A percentile compares a stretch with the other conserved stretches of the same genome.
Evolutionary conservation across 2,888 invertebrate genomes (phyloP).

Genomic region (Megastigmus dorsalis): DNA sequence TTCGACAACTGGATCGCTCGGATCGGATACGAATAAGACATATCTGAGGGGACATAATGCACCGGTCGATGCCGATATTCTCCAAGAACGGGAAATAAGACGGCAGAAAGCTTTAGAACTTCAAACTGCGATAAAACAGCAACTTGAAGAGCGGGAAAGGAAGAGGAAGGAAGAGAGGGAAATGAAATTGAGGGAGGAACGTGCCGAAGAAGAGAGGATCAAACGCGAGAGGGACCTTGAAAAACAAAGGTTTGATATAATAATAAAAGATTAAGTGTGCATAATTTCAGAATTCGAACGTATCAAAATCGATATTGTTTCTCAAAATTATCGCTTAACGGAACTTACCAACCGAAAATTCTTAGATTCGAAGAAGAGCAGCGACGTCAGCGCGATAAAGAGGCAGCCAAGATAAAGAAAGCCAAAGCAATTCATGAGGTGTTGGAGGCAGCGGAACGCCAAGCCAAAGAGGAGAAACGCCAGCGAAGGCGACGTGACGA

Average conservation of each 20-base stretch:
- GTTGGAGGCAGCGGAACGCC: constrained; percentile 82
- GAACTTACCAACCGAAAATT: neutral
- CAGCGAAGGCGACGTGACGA: constrained; percentile 58
- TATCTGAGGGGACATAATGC: constrained; percentile 91
- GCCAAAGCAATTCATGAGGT: constrained; percentile 86
- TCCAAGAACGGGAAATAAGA: constrained; percentile 88
- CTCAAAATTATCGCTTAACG: neutral
- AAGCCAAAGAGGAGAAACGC: constrained; percentile 80
- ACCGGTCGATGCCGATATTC: constrained; percentile 85
- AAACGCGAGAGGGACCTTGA: constrained; percentile 75
- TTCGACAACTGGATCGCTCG: constrained; percentile 67
- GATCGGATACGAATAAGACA: constrained; percentile 75
- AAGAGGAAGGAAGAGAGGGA: constrained; percentile 86
- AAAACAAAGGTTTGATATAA: constrained; percentile 62
- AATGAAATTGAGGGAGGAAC: constrained; percentile 84
- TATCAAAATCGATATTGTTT: too few relatives aligned
- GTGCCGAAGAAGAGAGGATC: constrained; percentile 86
- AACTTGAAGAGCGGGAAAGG: constrained; percentile 88
- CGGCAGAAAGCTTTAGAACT: constrained; percentile 89
- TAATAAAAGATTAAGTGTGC: neutral
- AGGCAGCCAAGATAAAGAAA: constrained; percentile 83
- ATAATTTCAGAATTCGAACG: too few relatives aligned
- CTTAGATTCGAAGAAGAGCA: constrained; percentile 82
- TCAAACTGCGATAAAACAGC: constrained; percentile 89
- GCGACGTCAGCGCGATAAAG: constrained; percentile 80